Percentiles rank a stretch among this genome's conserved stretches.
Evolutionary conservation across 64 coral and sea anemone species (phyloP).

Genomic region (Stylophora pistillata): DNA sequence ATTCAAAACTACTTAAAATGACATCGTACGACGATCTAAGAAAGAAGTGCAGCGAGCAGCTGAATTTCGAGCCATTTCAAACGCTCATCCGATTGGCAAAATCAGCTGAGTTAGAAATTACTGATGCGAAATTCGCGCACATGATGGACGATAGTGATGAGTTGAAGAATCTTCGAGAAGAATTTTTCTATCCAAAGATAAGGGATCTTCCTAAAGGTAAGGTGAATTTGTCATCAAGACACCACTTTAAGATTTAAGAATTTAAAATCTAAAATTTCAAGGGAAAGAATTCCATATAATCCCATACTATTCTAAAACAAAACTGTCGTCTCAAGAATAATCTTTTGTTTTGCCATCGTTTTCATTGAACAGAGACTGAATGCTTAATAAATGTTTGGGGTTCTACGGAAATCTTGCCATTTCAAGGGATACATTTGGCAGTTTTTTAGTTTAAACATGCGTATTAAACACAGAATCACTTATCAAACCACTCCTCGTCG

Average conservation of each 20-base stretch:
- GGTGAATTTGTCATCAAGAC: background rate
- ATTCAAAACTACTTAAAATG: background rate
- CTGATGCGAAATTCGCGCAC: conserved; percentile 42
- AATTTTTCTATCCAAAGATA: conserved; percentile 73
- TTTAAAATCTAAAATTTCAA: background rate
- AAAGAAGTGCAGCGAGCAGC: background rate
- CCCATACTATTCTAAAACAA: too few relatives aligned
- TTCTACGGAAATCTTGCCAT: too few relatives aligned
- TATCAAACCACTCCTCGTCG: too few relatives aligned
- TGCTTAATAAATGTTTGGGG: too few relatives aligned
- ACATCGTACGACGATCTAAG: background rate
- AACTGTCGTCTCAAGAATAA: too few relatives aligned
- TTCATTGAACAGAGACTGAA: too few relatives aligned
- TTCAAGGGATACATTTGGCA: background rate
- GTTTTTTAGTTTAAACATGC: too few relatives aligned
- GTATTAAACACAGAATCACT: too few relatives aligned
- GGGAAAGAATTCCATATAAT: background rate
- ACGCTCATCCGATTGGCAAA: conserved; percentile 6
- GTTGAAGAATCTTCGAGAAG: conserved; percentile 39
- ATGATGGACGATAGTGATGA: conserved; percentile 67
- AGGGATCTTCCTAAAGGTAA: conserved; percentile 74
- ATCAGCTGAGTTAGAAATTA: conserved; percentile 5
- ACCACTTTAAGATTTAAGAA: background rate
- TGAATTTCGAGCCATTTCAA: conserved; percentile 19
- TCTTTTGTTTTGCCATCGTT: too few relatives aligned